phyloP scores from a whole-genome alignment of 1,140 invertebrate genomes.

The Pseudomyrmex dendroicus region DNA sequence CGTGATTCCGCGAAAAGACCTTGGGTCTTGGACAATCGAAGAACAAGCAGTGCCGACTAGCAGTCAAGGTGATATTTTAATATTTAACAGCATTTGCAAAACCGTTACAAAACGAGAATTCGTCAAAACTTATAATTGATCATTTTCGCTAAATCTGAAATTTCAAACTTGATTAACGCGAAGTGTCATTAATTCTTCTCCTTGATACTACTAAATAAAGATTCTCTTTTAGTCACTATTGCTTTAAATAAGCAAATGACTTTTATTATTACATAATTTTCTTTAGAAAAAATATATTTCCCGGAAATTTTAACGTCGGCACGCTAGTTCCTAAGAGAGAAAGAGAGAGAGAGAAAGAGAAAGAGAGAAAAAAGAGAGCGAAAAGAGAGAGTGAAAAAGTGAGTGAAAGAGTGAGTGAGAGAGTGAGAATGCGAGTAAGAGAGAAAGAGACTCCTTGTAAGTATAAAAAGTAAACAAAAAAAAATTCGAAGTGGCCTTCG shows the following conservation, averaged over 20 bases:
- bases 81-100: neutral
- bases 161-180: slow-evolving; percentile 17
- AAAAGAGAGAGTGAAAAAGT: neutral
- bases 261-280: neutral
- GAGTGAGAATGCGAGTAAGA: slow-evolving; percentile 20
- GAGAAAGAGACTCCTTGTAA: slow-evolving; percentile 77
- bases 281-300: neutral
- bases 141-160: neutral
- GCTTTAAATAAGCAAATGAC: neutral
- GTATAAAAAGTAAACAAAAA: slow-evolving; percentile 79
- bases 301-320: slow-evolving; percentile 24
- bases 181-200: neutral
- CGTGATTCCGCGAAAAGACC: slow-evolving; percentile 77
- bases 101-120: neutral
- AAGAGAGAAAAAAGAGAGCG: neutral
- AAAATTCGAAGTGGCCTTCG: slow-evolving; percentile 84
- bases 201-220: slow-evolving; percentile 1
- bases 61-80: slow-evolving; percentile 10
- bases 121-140: neutral
- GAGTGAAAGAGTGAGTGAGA: neutral
- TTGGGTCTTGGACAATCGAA: slow-evolving; percentile 79
- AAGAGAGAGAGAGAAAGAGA: neutral
- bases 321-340: slow-evolving; percentile 51
- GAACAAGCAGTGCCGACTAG: slow-evolving; percentile 66
- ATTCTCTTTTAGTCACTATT: slow-evolving; percentile 28